These are phyloP conservation scores for Micrastur ruficollis DNA, from an alignment of 2,797 vertebrate genomes.

Conservation along the genomic window DNA sequence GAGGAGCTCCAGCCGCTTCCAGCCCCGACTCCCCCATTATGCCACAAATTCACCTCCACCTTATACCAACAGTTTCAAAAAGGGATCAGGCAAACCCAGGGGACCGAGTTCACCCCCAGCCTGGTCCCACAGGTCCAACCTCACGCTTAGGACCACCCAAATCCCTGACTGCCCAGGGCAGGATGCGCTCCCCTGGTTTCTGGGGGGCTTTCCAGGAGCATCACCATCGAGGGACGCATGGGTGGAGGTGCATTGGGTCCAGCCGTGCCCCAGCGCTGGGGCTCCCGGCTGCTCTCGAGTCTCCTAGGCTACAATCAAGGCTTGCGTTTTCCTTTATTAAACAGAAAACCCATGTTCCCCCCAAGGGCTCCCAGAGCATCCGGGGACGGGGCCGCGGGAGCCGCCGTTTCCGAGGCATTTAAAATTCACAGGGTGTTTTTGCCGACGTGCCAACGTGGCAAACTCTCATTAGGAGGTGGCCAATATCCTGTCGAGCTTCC, in stretches of 20 bases:
- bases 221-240: accelerated
- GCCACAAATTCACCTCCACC: neutral
- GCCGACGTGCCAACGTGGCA: neutral
- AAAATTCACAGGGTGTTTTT: neutral
- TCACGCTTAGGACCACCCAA: neutral
- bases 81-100: neutral
- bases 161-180: neutral
- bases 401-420: neutral
- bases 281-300: neutral
- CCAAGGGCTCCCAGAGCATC: constrained; percentile 11
- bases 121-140: neutral
- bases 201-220: neutral
- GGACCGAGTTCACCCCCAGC: neutral
- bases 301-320: constrained; percentile 61
- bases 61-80: neutral
- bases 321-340: constrained; percentile 53
- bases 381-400: neutral
- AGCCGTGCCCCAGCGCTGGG: accelerated
- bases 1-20: neutral
- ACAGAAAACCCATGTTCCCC: constrained; percentile 22
- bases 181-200: neutral
- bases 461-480: constrained; percentile 60
- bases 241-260: neutral
- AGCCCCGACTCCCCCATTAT: neutral
- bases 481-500: constrained; percentile 67